Evolutionary conservation across 2,113 vertebrate genomes (phyloP).

Genomic region (Burhinus bistriatus): DNA sequence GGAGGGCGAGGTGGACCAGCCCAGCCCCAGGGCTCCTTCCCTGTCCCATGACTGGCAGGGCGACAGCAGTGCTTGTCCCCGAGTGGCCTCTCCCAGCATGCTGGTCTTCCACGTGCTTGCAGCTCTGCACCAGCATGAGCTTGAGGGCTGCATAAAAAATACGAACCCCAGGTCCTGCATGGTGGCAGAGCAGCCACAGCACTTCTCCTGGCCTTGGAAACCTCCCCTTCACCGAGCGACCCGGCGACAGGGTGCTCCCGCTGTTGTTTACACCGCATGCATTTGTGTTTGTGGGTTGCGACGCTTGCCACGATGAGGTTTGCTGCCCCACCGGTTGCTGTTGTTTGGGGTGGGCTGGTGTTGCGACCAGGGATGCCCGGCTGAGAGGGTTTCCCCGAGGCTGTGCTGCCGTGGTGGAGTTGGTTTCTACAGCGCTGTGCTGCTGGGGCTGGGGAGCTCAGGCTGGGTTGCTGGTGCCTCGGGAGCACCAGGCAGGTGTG

Average conservation of each 20-base stretch:
- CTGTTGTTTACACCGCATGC: background rate
- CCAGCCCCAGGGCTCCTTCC: background rate
- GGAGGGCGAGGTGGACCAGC: background rate
- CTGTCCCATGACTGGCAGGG: background rate
- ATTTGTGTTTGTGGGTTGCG: background rate
- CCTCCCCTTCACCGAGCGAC: rapidly evolving
- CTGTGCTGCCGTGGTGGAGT: background rate
- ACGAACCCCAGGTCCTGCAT: rapidly evolving
- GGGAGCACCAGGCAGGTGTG: background rate
- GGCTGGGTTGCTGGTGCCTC: background rate
- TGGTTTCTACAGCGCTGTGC: background rate
- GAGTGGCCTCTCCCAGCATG: rapidly evolving
- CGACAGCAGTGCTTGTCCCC: background rate
- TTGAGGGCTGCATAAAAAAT: rapidly evolving
- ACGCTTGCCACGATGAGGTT: rapidly evolving
- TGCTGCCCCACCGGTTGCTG: background rate
- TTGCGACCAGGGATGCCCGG: background rate
- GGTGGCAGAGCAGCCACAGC: background rate
- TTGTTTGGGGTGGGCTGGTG: background rate
- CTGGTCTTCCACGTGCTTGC: rapidly evolving
- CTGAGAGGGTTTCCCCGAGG: background rate
- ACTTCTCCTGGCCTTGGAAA: background rate
- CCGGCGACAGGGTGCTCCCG: background rate
- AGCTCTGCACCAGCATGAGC: rapidly evolving
- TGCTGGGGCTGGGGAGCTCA: background rate